These are phyloP conservation scores for Pyrrhosoma nymphula DNA, from an alignment of 2,888 invertebrate species.

Conservation along the genomic window DNA sequence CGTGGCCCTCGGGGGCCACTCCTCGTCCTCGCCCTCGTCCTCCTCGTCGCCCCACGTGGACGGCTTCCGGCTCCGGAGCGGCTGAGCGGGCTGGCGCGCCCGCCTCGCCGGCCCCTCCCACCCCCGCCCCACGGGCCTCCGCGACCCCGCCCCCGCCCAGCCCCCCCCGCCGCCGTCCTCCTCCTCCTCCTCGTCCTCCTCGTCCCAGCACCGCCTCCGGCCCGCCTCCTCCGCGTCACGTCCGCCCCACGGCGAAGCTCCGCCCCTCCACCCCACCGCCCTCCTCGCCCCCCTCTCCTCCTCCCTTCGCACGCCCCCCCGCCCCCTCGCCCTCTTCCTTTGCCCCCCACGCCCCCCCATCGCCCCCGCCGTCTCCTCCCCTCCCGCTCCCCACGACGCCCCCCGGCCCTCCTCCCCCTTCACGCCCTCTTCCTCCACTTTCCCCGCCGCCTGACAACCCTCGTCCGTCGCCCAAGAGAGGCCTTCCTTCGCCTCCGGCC, in stretches of 20 bases:
- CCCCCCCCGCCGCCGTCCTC: constrained; percentile 74
- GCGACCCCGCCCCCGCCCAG: constrained; percentile 76
- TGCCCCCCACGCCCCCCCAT: constrained; percentile 72
- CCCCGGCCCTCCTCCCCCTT: constrained; percentile 74
- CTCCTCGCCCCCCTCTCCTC: constrained; percentile 70
- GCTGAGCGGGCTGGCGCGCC: constrained; percentile 69
- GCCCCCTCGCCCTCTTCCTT: constrained; percentile 73
- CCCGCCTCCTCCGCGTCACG: neutral
- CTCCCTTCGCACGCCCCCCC: constrained; percentile 72
- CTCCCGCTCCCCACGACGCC: constrained; percentile 70
- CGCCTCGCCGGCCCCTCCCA: constrained; percentile 74
- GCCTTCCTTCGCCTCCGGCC: constrained; percentile 70
- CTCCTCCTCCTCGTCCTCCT: neutral
- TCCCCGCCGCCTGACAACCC: constrained; percentile 73
- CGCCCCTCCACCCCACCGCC: constrained; percentile 11
- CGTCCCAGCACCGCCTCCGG: constrained; percentile 67
- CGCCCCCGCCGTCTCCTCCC: constrained; percentile 69
- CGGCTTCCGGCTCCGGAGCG: constrained; percentile 73
- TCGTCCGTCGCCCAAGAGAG: constrained; percentile 73
- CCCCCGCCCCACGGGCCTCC: constrained; percentile 89
- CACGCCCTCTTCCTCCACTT: constrained; percentile 73
- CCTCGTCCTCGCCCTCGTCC: constrained; percentile 75
- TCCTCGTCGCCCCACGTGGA: constrained; percentile 74
- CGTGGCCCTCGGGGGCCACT: constrained; percentile 72
- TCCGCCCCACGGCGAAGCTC: neutral